These are phyloP conservation scores for Sycophila sp. DNA, from an alignment of 1,140 invertebrate species.

Conservation along the genomic window DNA sequence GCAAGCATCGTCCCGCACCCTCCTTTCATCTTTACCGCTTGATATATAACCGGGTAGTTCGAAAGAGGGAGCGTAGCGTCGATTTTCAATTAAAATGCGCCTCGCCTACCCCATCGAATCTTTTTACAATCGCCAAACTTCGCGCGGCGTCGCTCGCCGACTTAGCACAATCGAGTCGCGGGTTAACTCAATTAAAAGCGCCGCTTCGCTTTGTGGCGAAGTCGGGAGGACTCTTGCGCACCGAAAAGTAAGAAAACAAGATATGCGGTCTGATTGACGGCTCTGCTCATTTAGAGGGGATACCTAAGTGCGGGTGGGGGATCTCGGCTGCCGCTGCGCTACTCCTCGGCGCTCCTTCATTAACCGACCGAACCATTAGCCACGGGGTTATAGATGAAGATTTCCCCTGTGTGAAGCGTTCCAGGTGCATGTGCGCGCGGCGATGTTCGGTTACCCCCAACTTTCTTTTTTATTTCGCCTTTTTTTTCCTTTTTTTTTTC, in stretches of 20 bases:
- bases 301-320: neutral
- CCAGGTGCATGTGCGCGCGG: too few species aligned
- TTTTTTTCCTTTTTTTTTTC: too few species aligned
- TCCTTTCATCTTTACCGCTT: neutral
- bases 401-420: neutral
- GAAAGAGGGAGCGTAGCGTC: neutral
- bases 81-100: neutral
- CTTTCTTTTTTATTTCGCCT: too few species aligned
- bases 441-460: too few species aligned
- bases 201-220: too few species aligned
- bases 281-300: neutral
- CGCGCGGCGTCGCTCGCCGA: neutral
- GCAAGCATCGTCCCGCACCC: too few species aligned
- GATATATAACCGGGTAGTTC: neutral
- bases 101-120: neutral
- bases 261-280: neutral
- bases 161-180: neutral
- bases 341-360: slow-evolving; percentile 10
- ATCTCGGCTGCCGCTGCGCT: too few species aligned
- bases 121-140: slow-evolving; percentile 7
- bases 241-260: neutral
- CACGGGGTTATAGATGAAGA: slow-evolving; percentile 18
- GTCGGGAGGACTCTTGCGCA: slow-evolving; percentile 7
- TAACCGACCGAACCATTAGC: slow-evolving; percentile 18
- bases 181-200: slow-evolving; percentile 15